Percentiles rank a stretch among this genome's conserved stretches.
These are phyloP conservation scores for Aproaerema taeniolella DNA, from an alignment of 2,888 invertebrate species.

Conservation along the genomic window DNA sequence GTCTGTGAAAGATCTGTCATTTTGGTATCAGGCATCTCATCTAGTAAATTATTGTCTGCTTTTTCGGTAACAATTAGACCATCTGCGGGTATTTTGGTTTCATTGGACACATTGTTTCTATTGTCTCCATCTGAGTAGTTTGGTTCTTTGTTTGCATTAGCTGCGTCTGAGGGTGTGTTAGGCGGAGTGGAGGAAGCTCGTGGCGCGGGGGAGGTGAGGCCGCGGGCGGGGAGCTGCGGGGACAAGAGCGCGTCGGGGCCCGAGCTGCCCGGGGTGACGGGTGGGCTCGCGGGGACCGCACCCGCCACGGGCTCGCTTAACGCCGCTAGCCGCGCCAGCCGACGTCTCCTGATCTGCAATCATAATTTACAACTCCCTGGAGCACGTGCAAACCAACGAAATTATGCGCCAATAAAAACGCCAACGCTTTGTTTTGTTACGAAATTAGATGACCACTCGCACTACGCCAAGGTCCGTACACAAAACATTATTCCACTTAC, in stretches of 20 bases:
- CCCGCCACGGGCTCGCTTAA: slow-evolving; percentile 72
- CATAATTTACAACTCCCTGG: slow-evolving; percentile 34
- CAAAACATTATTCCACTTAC: slow-evolving; percentile 76
- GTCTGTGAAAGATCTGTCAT: slow-evolving; percentile 72
- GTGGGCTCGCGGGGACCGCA: slow-evolving; percentile 58
- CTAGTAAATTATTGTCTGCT: slow-evolving; percentile 62
- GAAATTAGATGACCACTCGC: slow-evolving; percentile 73
- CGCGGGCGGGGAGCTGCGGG: slow-evolving; percentile 33
- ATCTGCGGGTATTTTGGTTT: slow-evolving; percentile 61
- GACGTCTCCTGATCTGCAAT: slow-evolving; percentile 84
- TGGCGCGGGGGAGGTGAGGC: slow-evolving; percentile 40
- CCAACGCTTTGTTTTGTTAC: slow-evolving; percentile 75
- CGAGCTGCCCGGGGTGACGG: slow-evolving; percentile 66
- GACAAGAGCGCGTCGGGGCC: slow-evolving; percentile 39
- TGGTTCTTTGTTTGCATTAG: slow-evolving; percentile 56
- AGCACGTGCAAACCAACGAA: slow-evolving; percentile 45
- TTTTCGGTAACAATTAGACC: slow-evolving; percentile 72
- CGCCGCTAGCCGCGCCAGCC: slow-evolving; percentile 84
- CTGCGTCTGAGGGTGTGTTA: slow-evolving; percentile 41
- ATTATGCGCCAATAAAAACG: slow-evolving; percentile 43
- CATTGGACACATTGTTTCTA: slow-evolving; percentile 51
- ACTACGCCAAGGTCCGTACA: slow-evolving; percentile 60
- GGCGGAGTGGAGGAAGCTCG: slow-evolving; percentile 48
- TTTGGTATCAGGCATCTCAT: slow-evolving; percentile 73
- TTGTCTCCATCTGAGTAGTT: slow-evolving; percentile 53